Evolutionary conservation across 2,113 vertebrate species (phyloP).

Genomic region (Nesoenas mayeri): DNA sequence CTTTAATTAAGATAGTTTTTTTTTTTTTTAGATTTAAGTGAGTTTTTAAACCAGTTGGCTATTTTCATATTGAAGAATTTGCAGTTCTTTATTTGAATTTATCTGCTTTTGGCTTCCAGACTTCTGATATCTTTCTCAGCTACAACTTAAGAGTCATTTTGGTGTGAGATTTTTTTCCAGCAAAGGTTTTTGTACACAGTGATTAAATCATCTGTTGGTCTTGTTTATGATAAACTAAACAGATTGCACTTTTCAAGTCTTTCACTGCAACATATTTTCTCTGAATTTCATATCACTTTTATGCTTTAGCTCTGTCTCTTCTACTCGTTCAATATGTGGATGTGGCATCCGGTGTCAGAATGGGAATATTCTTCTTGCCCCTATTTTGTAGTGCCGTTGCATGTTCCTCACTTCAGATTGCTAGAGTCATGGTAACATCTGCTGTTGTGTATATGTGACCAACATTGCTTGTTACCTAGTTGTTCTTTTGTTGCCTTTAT

Average conservation of each 20-base stretch:
- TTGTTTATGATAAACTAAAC: slow-evolving; percentile 50
- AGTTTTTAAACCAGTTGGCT: not conserved
- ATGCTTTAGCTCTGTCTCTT: not conserved
- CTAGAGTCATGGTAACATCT: not conserved
- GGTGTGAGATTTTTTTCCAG: slow-evolving; percentile 9
- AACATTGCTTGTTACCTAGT: not conserved
- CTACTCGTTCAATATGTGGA: not conserved
- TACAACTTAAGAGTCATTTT: slow-evolving; percentile 4
- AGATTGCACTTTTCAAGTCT: slow-evolving; percentile 57
- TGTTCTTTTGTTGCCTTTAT: not conserved
- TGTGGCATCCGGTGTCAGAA: not conserved
- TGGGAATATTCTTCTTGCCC: not conserved
- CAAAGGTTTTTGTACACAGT: slow-evolving; percentile 7
- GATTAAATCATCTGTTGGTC: slow-evolving; percentile 45
- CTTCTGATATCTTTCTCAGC: not conserved
- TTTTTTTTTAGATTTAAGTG: not conserved
- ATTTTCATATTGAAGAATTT: not conserved
- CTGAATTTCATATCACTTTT: not conserved
- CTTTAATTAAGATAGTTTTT: not conserved
- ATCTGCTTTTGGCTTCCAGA: not conserved
- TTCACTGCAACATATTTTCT: slow-evolving; percentile 23
- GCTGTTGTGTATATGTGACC: not conserved
- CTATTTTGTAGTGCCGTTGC: not conserved
- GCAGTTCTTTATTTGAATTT: not conserved
- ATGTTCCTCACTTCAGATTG: not conserved